Evolutionary conservation across 2,797 vertebrate species (phyloP).

Genomic region (Takifugu ocellatus): DNA sequence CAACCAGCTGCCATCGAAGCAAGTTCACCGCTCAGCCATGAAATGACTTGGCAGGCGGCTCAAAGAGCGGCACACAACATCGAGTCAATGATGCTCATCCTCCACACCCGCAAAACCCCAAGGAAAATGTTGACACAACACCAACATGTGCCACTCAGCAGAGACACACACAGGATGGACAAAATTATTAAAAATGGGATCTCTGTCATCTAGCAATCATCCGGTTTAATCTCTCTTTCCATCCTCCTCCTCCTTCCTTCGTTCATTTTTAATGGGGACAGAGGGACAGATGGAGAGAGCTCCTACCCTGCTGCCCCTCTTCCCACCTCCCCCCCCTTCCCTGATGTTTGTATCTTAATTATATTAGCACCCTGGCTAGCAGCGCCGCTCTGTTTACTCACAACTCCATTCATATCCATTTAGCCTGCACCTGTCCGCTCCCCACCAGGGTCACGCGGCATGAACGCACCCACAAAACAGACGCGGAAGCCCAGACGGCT

Average conservation of each 20-base stretch:
- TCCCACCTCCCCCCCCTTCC: conserved; percentile 69
- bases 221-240: conserved; percentile 8
- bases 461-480: conserved; percentile 47
- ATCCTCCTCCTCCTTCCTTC: conserved; percentile 35
- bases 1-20: conserved; percentile 74
- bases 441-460: conserved; percentile 82
- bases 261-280: conserved; percentile 72
- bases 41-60: conserved; percentile 77
- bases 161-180: conserved; percentile 33
- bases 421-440: conserved; percentile 98
- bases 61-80: conserved; percentile 59
- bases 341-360: conserved; percentile 97
- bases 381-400: conserved; percentile 93
- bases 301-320: conserved; percentile 62
- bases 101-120: conserved; percentile 51
- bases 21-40: conserved; percentile 74
- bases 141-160: conserved; percentile 50
- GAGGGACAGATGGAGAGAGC: conserved; percentile 90
- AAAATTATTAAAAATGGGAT: conserved; percentile 1
- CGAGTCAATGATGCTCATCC: conserved; percentile 72
- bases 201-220: conserved; percentile 11
- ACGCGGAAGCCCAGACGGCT: conserved; percentile 21
- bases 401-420: conserved; percentile 99
- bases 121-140: conserved; percentile 71
- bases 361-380: conserved; percentile 93